Percentiles rank a stretch among this genome's conserved stretches.
phyloP scores from a whole-genome alignment of 2,888 invertebrate species.

The Malacosoma neustria region DNA sequence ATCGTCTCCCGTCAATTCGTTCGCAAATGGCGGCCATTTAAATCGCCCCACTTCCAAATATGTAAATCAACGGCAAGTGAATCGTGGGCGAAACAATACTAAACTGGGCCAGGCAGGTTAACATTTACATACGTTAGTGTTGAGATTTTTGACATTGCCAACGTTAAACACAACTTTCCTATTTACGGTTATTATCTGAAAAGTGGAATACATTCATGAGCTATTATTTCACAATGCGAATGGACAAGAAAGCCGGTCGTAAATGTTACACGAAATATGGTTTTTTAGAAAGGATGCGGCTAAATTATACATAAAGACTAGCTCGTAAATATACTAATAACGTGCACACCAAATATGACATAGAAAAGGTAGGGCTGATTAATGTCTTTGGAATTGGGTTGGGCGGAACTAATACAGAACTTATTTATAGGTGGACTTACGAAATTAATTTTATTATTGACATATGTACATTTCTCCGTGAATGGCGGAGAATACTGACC shows the following conservation, averaged over 20 bases:
- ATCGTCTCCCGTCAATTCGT: constrained; percentile 18
- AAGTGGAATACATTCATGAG: constrained; percentile 25
- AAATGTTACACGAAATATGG: constrained; percentile 20
- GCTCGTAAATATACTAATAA: background rate
- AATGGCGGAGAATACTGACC: no score
- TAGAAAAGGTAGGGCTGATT: background rate
- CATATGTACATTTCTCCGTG: no score
- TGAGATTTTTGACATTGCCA: constrained; percentile 35
- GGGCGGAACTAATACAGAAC: no score
- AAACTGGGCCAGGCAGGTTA: constrained; percentile 44
- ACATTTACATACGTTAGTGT: constrained; percentile 38
- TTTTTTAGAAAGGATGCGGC: constrained; percentile 17
- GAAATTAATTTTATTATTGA: no score
- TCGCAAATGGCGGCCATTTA: constrained; percentile 31
- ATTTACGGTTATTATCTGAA: constrained; percentile 17
- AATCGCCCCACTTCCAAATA: constrained; percentile 62
- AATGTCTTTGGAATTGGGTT: background rate
- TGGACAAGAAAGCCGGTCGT: constrained; percentile 25
- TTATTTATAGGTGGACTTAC: no score
- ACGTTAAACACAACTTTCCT: constrained; percentile 19
- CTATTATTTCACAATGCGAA: constrained; percentile 12
- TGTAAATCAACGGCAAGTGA: constrained; percentile 55
- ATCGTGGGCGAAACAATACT: constrained; percentile 55
- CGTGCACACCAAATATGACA: background rate
- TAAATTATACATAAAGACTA: background rate